Evolutionary conservation across 2,888 invertebrate genomes (phyloP).

Genomic region (Trissoscelio sp.): DNA sequence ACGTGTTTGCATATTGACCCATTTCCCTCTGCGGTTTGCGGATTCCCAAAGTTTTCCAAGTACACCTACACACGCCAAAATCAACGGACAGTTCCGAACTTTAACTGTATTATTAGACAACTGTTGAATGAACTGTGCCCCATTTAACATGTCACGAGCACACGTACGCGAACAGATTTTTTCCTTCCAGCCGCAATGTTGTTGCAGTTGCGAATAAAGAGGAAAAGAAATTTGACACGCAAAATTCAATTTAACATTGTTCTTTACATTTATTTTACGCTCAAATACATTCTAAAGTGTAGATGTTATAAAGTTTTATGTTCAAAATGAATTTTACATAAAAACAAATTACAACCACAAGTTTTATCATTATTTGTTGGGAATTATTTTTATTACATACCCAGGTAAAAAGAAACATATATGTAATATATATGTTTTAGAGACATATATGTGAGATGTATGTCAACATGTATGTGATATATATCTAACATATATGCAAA

Average conservation of each 20-base stretch:
- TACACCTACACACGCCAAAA: conserved; percentile 63
- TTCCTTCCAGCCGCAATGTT: conserved; percentile 20
- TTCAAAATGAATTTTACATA: conserved; percentile 3
- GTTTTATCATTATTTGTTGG: no score
- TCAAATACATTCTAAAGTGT: conserved; percentile 14
- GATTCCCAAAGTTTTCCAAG: conserved; percentile 68
- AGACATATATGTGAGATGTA: no score
- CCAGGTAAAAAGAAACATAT: no score
- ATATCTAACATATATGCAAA: no score
- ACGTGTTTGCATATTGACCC: conserved; percentile 69
- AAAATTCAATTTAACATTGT: conserved; percentile 32
- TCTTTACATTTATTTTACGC: conserved; percentile 22
- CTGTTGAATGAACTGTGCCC: conserved; percentile 68
- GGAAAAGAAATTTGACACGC: conserved; percentile 25
- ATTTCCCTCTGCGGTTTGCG: conserved; percentile 68
- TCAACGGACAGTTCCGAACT: conserved; percentile 67
- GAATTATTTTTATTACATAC: no score
- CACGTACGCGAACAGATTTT: conserved; percentile 40
- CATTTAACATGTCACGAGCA: conserved; percentile 67
- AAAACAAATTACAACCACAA: no score
- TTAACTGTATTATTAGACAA: conserved; percentile 70
- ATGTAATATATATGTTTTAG: no score
- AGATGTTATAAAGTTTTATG: neutral
- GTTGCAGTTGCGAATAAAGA: conserved; percentile 12
- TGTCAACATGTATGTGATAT: no score